Evolutionary conservation across 2,113 vertebrate genomes (phyloP).

Genomic region (pig (Sus scrofa)): T2T-Sscrofa CM000820.6:61231001-61231500

Average conservation of each 20-base stretch:
- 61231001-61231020: not conserved
- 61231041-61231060: not conserved
- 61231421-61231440: not conserved
- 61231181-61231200: not conserved
- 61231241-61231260: too few species aligned
- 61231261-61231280: too few species aligned
- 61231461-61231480: not conserved
- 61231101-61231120: not conserved
- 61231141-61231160: not conserved
- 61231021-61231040: not conserved
- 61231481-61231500: not conserved
- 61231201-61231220: not conserved
- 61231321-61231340: not conserved
- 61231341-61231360: not conserved
- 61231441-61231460: not conserved
- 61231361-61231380: not conserved
- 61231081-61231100: not conserved
- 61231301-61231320: too few species aligned
- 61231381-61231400: not conserved
- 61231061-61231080: not conserved
- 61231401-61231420: not conserved
- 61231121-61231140: not conserved
- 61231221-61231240: not conserved
- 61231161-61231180: not conserved
- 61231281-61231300: not conserved